Percentiles rank a stretch among this genome's conserved stretches.
These are phyloP conservation scores for Amphipyra tragopoginis DNA, from an alignment of 2,888 invertebrate genomes.

Conservation along the genomic window DNA sequence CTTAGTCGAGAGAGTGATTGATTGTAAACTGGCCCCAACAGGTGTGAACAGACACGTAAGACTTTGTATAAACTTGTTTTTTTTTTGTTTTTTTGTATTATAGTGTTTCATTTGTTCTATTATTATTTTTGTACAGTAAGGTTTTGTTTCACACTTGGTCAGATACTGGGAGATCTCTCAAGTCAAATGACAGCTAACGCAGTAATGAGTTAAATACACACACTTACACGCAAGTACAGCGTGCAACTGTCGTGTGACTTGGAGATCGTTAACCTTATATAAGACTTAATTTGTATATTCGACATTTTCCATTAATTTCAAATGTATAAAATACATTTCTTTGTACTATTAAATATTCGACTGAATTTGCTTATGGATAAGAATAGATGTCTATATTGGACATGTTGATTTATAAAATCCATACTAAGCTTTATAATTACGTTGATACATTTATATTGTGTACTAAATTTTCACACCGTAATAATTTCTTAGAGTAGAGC, in stretches of 20 bases:
- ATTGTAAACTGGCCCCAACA: conserved; percentile 60
- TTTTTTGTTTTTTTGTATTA: conserved; percentile 78
- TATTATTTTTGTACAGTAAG: conserved; percentile 80
- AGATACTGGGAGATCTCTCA: conserved; percentile 48
- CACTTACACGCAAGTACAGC: not conserved
- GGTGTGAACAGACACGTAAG: conserved; percentile 63
- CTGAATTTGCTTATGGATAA: conserved; percentile 65
- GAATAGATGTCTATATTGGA: conserved; percentile 58
- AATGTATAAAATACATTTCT: conserved; percentile 74
- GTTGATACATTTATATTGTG: conserved; percentile 63
- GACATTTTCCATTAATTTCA: conserved; percentile 67
- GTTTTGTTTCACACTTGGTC: conserved; percentile 80
- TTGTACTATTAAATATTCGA: conserved; percentile 65
- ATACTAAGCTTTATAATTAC: conserved; percentile 59
- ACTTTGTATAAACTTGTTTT: conserved; percentile 75
- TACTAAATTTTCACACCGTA: conserved; percentile 56
- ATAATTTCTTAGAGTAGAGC: conserved; percentile 55
- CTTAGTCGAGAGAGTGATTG: conserved; percentile 43
- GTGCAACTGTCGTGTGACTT: conserved; percentile 45
- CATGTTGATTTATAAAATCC: conserved; percentile 59
- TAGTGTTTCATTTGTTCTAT: conserved; percentile 76
- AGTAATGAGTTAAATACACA: not conserved
- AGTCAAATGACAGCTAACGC: conserved; percentile 36
- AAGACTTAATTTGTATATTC: conserved; percentile 74
- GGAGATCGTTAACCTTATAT: conserved; percentile 56